Base-by-base conservation (phyloP, 1,140 invertebrate genomes). In the Hyposmocoma kahamanoa region DNA sequence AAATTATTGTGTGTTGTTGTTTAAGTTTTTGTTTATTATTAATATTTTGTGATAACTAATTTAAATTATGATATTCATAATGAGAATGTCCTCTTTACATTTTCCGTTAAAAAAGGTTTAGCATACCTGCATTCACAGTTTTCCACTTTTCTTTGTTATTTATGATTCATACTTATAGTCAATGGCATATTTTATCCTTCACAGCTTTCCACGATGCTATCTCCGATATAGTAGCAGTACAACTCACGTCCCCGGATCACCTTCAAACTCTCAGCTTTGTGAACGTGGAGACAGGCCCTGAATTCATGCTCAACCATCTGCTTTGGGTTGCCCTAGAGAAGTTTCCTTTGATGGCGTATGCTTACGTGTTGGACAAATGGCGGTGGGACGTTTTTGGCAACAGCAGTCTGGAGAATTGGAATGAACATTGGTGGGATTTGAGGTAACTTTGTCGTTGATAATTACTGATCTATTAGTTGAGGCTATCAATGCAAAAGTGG, bases 141-240 rank as follows among this genome's bases (percentile, higher is more conserved):
- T n/a, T n/a, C n/a, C n/a, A n/a, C n/a, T n/a, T n/a, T n/a, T n/a
- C n/a, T n/a, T n/a, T n/a, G n/a, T n/a, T n/a, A n/a, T n/a, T n/a
- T n/a, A n/a, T n/a, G n/a, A n/a, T n/a, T n/a, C n/a, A n/a, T n/a
- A n/a, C n/a, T n/a, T n/a, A n/a, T n/a, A n/a, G n/a, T n/a, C n/a
- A n/a, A n/a, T n/a, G n/a, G n/a, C n/a, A n/a, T n/a, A 28, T 10
- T 47, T 43, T 52, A 34, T 6, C 6, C 28, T 49, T 66, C 77
- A 49, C 59, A 89, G 90, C 90, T 30, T 93, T 93, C 62, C 91
- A 92, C 69, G 92, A 93, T 69, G 92, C 91, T 17, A 86, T 93
- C 30, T 91, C 91, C 11, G 91, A 93, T 65, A 87, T 90, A 1
- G 85, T 93, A 22, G 88, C 91, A 1, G 62, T 93, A 11, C 92